These are phyloP conservation scores for Galeopterus variegatus DNA, from an alignment of 2,113 vertebrate species.

Conservation along the genomic window DNA sequence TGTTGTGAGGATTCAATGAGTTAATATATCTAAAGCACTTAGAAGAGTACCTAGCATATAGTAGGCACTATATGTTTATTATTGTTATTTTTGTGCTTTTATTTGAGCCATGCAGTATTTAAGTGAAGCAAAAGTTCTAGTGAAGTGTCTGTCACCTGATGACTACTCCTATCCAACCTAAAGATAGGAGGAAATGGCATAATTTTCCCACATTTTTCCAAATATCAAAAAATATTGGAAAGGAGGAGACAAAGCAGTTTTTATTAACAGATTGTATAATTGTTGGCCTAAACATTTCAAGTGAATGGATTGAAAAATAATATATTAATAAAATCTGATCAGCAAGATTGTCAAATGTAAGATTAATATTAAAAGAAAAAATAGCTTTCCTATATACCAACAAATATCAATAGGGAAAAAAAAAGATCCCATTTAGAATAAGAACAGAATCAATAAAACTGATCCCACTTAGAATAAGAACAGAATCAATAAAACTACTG, in stretches of 20 bases:
- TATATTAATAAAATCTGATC: neutral
- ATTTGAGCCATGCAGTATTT: neutral
- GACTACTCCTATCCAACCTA: neutral
- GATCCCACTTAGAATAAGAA: too few species aligned
- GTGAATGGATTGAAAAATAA: neutral
- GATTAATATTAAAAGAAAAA: constrained; percentile 1
- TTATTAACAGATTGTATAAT: constrained; percentile 6
- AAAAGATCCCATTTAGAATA: neutral
- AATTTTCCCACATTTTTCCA: neutral
- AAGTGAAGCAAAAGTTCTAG: constrained; percentile 3
- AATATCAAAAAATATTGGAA: constrained; percentile 5
- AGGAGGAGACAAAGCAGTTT: neutral
- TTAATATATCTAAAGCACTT: neutral
- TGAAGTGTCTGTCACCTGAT: neutral
- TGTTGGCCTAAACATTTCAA: constrained; percentile 17
- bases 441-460: constrained; percentile 30
- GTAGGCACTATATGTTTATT: neutral
- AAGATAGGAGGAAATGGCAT: neutral
- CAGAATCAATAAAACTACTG: neutral
- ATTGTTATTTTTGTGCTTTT: neutral
- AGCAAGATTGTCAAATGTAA: neutral
- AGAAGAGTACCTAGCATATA: neutral
- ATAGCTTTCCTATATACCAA: neutral
- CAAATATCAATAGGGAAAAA: neutral
- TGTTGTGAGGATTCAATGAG: neutral